These are phyloP conservation scores for Zenarchopterus dispar DNA, from an alignment of 2,797 vertebrate species.

Conservation along the genomic window DNA sequence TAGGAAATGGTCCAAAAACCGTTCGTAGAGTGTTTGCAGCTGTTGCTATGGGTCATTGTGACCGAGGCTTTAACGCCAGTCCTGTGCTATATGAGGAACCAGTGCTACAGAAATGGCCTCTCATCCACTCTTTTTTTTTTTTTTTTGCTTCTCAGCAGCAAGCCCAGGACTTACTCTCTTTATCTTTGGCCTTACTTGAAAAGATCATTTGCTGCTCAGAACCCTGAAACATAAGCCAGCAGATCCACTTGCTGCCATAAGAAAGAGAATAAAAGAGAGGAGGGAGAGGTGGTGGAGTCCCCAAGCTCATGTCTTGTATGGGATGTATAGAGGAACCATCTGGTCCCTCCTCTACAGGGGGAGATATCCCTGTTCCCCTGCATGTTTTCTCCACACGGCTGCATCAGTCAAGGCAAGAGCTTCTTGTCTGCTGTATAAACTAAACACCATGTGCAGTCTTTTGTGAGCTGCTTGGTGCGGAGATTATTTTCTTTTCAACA, in stretches of 20 bases:
- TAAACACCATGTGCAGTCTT: slow-evolving; percentile 34
- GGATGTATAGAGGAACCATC: slow-evolving; percentile 18
- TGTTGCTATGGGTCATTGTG: too few species aligned
- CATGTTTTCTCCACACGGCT: slow-evolving; percentile 16
- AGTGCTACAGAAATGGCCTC: slow-evolving; percentile 37
- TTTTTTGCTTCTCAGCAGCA: slow-evolving; percentile 60
- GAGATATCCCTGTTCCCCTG: not conserved
- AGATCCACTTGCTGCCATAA: slow-evolving; percentile 55
- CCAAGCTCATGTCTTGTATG: slow-evolving; percentile 10
- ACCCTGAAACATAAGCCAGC: slow-evolving; percentile 66
- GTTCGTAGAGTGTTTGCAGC: too few species aligned
- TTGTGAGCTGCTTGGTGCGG: slow-evolving; percentile 28
- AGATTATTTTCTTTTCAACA: slow-evolving; percentile 65
- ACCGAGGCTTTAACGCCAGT: slow-evolving; percentile 10
- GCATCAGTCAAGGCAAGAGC: slow-evolving; percentile 39
- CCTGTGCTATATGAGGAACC: slow-evolving; percentile 19
- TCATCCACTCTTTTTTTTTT: too few species aligned
- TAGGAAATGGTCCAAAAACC: too few species aligned
- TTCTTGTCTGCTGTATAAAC: slow-evolving; percentile 38
- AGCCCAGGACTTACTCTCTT: slow-evolving; percentile 55
- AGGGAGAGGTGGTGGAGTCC: slow-evolving; percentile 2
- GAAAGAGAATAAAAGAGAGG: slow-evolving; percentile 21
- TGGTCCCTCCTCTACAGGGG: slow-evolving; percentile 22
- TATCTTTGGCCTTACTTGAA: slow-evolving; percentile 64
- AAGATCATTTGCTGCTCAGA: slow-evolving; percentile 68